phyloP scores from a whole-genome alignment of 2,888 invertebrate species.

The Rhopalosiphum nymphaeae region DNA sequence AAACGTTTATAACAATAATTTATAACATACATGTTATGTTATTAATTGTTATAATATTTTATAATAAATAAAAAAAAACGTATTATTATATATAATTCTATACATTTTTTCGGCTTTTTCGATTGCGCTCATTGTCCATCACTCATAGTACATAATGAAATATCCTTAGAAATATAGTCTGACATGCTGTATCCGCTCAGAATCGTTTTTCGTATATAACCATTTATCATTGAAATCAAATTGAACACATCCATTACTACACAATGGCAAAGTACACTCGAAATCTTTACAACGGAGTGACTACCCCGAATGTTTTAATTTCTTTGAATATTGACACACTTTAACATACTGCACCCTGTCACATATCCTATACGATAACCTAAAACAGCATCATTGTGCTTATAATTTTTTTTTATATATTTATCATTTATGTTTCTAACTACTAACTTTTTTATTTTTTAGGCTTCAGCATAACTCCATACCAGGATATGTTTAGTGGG shows the following conservation, averaged over 20 bases:
- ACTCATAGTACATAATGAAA: not conserved
- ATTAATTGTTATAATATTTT: not conserved
- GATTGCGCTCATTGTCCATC: not conserved
- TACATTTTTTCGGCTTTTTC: not conserved
- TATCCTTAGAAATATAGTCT: not conserved
- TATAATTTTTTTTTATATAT: not conserved
- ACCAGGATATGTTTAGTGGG: not conserved
- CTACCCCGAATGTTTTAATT: not conserved
- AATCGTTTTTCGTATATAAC: not conserved
- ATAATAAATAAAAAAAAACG: not conserved
- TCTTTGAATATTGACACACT: not conserved
- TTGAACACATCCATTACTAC: not conserved
- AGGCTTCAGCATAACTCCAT: not conserved
- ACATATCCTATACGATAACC: not conserved
- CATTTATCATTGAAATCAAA: not conserved
- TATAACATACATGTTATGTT: not conserved
- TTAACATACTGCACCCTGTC: not conserved
- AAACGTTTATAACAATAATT: not conserved
- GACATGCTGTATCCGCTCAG: not conserved
- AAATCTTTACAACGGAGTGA: not conserved
- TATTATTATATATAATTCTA: no score
- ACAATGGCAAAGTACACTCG: not conserved
- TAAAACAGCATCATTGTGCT: not conserved
- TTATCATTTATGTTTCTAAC: not conserved
- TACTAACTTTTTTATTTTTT: not conserved